These are phyloP conservation scores for Glossophaga mutica DNA, from an alignment of 2,797 vertebrate genomes.

Conservation along the genomic window DNA sequence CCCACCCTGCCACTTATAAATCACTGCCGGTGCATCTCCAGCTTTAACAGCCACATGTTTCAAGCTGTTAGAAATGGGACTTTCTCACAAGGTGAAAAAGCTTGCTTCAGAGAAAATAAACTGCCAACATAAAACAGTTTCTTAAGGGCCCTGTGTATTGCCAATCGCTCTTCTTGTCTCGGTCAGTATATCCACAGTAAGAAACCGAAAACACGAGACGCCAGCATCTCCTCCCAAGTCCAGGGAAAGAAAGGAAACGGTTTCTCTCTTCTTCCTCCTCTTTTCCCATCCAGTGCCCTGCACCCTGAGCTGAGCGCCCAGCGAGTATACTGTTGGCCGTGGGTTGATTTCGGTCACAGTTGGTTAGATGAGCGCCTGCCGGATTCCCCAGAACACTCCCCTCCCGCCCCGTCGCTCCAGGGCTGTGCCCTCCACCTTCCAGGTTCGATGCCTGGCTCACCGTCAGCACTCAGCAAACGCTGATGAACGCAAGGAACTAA, in stretches of 20 bases:
- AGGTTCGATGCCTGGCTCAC: background rate
- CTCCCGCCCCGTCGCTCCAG: background rate
- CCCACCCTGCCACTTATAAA: background rate
- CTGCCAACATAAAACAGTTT: background rate
- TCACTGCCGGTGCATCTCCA: accelerated
- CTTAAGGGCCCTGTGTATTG: background rate
- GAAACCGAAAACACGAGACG: background rate
- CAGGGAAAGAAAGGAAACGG: background rate
- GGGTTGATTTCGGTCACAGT: too few relatives aligned
- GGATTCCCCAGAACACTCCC: background rate
- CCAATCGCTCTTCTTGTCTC: background rate
- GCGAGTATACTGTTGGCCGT: accelerated
- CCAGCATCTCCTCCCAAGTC: background rate
- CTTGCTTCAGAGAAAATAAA: background rate
- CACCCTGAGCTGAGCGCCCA: background rate
- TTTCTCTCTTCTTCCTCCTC: background rate
- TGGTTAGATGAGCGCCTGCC: background rate
- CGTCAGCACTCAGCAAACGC: background rate
- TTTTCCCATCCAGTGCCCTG: background rate
- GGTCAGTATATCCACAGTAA: background rate
- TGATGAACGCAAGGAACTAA: background rate
- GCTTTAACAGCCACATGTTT: background rate
- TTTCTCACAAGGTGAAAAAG: background rate
- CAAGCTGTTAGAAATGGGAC: background rate
- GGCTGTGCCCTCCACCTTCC: background rate